Percentiles rank a stretch among this genome's conserved stretches.
Conservation (phyloP, 2,888 invertebrate genomes). For the Cephus sareptanus region DNA sequence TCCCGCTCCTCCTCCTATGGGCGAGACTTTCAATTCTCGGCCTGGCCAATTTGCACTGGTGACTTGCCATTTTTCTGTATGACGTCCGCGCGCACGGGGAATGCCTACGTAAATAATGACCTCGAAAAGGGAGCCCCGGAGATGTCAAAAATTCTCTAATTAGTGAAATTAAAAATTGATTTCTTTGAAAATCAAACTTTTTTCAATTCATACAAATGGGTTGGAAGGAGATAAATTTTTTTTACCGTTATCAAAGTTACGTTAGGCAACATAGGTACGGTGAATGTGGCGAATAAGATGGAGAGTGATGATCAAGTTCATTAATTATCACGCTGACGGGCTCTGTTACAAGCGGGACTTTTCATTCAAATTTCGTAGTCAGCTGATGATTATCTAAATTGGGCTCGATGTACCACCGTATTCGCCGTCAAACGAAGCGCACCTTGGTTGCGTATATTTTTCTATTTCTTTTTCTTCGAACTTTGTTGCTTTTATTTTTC, state of each 20-base stretch:
- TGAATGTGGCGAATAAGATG: conserved; percentile 20
- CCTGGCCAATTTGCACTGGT: conserved; percentile 53
- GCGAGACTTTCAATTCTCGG: conserved; percentile 14
- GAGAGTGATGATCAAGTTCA: conserved; percentile 35
- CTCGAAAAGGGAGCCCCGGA: background rate
- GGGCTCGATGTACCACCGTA: conserved; percentile 18
- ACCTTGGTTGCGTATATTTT: background rate
- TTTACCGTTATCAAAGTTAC: conserved; percentile 42
- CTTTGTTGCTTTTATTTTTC: background rate
- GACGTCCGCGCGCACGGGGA: background rate
- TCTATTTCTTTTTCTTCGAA: background rate
- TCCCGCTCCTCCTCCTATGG: conserved; percentile 4
- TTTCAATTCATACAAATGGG: background rate
- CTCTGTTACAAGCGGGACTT: conserved; percentile 41
- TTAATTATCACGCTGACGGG: conserved; percentile 53
- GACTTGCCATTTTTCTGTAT: conserved; percentile 44
- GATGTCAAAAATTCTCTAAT: background rate
- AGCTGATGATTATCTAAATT: conserved; percentile 52
- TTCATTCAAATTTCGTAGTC: conserved; percentile 44
- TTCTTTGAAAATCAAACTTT: background rate
- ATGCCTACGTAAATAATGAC: background rate
- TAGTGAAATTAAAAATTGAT: background rate
- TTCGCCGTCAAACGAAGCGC: background rate
- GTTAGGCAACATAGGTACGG: conserved; percentile 45
- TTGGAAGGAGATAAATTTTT: conserved; percentile 18